A percentile compares a stretch with the other conserved stretches of the same genome.
Conservation (phyloP, 2,113 vertebrate genomes). For the Nannospalax galili region DNA sequence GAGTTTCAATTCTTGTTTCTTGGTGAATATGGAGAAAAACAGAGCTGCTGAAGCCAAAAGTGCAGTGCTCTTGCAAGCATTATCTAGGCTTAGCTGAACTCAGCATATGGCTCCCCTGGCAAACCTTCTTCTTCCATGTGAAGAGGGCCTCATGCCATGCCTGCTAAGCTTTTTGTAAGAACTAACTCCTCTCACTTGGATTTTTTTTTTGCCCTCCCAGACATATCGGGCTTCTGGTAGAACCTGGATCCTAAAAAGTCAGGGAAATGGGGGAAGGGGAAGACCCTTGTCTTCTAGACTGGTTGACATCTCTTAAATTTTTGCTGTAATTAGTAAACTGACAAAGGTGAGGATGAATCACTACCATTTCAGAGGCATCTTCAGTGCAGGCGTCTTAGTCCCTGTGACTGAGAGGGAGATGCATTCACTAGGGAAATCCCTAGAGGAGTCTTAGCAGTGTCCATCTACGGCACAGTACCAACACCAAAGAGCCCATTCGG, state of each 20-base stretch:
- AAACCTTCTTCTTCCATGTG: neutral
- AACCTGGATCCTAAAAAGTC: conserved; percentile 23
- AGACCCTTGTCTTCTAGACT: neutral
- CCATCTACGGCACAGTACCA: neutral
- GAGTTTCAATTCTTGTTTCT: neutral
- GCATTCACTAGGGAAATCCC: neutral
- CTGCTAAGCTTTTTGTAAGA: neutral
- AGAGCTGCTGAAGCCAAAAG: neutral
- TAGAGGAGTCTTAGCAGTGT: neutral
- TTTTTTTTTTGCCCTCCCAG: neutral
- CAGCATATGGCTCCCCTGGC: neutral
- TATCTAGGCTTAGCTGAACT: neutral
- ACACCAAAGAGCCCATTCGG: neutral
- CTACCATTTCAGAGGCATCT: neutral
- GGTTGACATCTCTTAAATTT: conserved; percentile 19
- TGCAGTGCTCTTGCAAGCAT: neutral
- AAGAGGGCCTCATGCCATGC: neutral
- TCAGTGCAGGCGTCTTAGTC: neutral
- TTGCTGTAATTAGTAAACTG: neutral
- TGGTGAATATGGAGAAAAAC: neutral
- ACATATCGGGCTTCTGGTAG: neutral
- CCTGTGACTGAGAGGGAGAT: neutral
- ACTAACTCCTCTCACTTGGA: conserved; percentile 4
- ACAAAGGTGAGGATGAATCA: neutral
- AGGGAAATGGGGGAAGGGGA: neutral